Evolutionary conservation across 2,888 invertebrate species (phyloP).

Genomic region (Desoria tigrina): DNA sequence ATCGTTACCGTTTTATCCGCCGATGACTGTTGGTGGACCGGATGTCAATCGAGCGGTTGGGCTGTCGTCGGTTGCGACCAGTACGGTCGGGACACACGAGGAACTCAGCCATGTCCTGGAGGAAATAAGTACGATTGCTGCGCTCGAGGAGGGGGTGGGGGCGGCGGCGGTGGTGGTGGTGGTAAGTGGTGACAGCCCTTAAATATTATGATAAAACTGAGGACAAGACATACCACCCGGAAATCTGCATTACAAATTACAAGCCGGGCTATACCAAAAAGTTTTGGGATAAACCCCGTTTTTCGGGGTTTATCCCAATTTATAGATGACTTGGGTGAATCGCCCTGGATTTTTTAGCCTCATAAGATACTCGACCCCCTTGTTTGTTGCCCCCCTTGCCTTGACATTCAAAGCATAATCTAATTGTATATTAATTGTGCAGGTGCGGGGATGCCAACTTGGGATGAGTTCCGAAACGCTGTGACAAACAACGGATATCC

Average conservation of each 20-base stretch:
- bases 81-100: background rate
- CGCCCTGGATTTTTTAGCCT: too few species aligned
- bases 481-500: slow-evolving; percentile 43
- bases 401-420: too few species aligned
- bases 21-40: slow-evolving; percentile 16
- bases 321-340: too few species aligned
- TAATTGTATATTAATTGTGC: too few species aligned
- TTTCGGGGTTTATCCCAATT: too few species aligned
- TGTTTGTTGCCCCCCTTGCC: too few species aligned
- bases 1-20: background rate
- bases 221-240: too few species aligned
- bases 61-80: slow-evolving; percentile 10
- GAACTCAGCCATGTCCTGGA: background rate
- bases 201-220: background rate
- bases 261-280: too few species aligned
- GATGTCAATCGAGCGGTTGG: slow-evolving; percentile 12
- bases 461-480: slow-evolving; percentile 36
- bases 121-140: slow-evolving; percentile 2
- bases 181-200: background rate
- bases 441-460: slow-evolving; percentile 22
- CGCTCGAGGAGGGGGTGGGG: background rate
- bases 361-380: too few species aligned
- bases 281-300: too few species aligned
- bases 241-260: too few species aligned
- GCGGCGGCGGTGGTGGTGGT: background rate